Percentiles rank a stretch among this genome's conserved stretches.
Conservation (phyloP, 1,140 invertebrate genomes). For the Sycophila sp. region DNA sequence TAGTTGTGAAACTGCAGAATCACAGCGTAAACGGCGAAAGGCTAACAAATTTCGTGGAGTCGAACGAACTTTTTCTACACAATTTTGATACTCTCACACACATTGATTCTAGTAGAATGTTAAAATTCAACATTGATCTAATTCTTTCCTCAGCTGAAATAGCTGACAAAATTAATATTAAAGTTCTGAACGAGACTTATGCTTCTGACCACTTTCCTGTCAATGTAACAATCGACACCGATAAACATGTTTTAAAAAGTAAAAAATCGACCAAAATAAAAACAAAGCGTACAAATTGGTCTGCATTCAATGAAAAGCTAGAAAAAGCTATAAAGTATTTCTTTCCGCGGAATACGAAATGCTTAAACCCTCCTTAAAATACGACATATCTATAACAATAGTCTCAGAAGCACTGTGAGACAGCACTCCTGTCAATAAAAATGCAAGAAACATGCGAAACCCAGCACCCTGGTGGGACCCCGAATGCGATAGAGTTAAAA, state of each 20-base stretch:
- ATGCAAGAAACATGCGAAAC: background rate
- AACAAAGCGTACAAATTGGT: background rate
- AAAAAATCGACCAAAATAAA: background rate
- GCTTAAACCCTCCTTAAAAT: background rate
- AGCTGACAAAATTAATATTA: conserved; percentile 43
- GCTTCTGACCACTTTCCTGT: conserved; percentile 47
- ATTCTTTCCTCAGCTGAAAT: conserved; percentile 39
- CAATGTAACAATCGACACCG: background rate
- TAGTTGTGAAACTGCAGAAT: background rate
- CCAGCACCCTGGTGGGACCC: conserved; percentile 34
- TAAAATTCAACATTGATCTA: conserved; percentile 26
- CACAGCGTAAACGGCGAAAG: background rate
- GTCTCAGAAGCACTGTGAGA: background rate
- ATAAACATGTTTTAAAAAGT: background rate
- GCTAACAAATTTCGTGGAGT: background rate
- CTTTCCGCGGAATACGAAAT: background rate
- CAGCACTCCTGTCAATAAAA: background rate
- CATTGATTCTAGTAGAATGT: background rate
- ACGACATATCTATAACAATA: background rate
- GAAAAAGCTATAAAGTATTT: background rate
- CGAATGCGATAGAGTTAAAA: conserved; percentile 30
- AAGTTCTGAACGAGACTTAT: conserved; percentile 44
- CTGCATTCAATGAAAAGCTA: background rate
- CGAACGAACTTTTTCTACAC: background rate
- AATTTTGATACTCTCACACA: background rate